These are phyloP conservation scores for Catamblyrhynchus diadema DNA, from an alignment of 2,797 vertebrate genomes.

Conservation along the genomic window DNA sequence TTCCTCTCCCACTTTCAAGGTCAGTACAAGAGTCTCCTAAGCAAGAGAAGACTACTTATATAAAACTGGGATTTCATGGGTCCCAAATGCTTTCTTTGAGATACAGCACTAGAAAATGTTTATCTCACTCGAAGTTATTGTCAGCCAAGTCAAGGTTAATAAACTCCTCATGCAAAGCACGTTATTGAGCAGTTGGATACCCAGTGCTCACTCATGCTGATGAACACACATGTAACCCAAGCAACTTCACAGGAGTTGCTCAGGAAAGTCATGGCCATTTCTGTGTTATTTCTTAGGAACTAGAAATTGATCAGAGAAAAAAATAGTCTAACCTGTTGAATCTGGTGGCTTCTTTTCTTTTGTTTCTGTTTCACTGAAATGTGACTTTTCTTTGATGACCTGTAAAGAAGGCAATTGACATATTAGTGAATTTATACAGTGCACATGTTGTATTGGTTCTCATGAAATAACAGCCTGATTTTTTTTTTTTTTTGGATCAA, in stretches of 20 bases:
- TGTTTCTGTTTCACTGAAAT: slow-evolving; percentile 69
- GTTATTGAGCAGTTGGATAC: not conserved
- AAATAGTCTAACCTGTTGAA: slow-evolving; percentile 77
- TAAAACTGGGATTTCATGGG: not conserved
- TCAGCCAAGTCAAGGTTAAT: not conserved
- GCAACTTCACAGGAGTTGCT: not conserved
- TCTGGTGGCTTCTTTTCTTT: slow-evolving; percentile 81
- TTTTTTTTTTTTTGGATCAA: not conserved
- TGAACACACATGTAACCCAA: not conserved
- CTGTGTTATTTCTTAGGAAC: not conserved
- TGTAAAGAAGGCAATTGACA: slow-evolving; percentile 14
- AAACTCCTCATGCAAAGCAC: not conserved
- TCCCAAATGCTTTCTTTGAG: not conserved
- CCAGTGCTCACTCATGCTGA: not conserved
- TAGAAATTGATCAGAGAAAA: not conserved
- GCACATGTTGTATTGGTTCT: not conserved
- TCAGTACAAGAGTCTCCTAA: not conserved
- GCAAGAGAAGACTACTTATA: not conserved
- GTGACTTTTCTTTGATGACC: slow-evolving; percentile 75
- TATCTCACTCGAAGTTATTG: not conserved
- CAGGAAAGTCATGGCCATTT: not conserved
- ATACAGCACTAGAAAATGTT: not conserved
- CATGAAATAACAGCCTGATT: not conserved
- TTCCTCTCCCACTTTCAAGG: not conserved
- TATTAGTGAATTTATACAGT: not conserved